Conservation (phyloP, 2,888 invertebrate species). For the Mactromeris polynyma region DNA sequence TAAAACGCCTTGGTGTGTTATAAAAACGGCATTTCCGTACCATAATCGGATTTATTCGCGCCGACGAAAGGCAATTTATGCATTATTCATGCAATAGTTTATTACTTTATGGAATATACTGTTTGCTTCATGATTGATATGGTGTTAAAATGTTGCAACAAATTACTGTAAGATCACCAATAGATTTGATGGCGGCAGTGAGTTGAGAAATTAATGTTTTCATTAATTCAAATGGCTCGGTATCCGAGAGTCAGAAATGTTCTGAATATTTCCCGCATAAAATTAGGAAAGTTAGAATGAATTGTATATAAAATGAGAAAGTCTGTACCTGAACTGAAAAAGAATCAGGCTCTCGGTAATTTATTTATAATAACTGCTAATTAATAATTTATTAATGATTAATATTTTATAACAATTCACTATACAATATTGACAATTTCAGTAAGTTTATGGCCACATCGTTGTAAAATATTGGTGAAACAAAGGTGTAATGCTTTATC, state of each 20-base stretch:
- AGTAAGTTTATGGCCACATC: too few species aligned
- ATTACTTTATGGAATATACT: conserved; percentile 17
- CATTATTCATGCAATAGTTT: conserved; percentile 20
- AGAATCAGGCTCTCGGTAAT: background rate
- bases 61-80: conserved; percentile 10
- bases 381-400: too few species aligned
- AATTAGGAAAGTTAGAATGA: background rate
- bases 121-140: background rate
- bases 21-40: conserved; percentile 18
- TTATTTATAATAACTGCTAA: background rate
- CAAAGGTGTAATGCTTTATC: too few species aligned
- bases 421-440: too few species aligned
- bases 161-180: conserved; percentile 8
- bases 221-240: background rate
- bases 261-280: background rate
- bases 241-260: conserved; percentile 2
- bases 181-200: background rate
- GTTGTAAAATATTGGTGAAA: too few species aligned
- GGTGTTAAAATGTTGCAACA: conserved; percentile 2
- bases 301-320: background rate
- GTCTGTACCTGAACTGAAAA: background rate
- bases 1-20: conserved; percentile 10
- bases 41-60: conserved; percentile 13
- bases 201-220: background rate
- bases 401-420: too few species aligned